phyloP scores from a whole-genome alignment of 2,888 invertebrate species.

The Poecilobothrus nobilitatus region DNA sequence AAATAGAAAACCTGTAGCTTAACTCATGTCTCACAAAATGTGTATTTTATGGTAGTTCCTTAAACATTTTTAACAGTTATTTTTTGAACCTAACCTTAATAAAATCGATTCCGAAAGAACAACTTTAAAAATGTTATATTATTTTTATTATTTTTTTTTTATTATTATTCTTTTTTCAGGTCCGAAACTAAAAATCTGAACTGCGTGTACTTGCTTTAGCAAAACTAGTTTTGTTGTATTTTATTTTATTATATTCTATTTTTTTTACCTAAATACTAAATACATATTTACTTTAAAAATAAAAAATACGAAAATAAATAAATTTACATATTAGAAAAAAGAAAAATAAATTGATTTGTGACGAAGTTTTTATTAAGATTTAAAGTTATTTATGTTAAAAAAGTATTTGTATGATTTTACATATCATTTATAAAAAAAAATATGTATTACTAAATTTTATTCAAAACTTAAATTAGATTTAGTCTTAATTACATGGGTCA shows the following conservation, averaged over 20 bases:
- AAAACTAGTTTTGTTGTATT: not conserved
- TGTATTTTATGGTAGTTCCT: too few species aligned
- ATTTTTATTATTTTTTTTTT: not conserved
- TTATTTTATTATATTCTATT: constrained; percentile 1
- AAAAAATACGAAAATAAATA: not conserved
- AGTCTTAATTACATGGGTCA: too few species aligned
- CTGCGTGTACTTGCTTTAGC: constrained; percentile 3
- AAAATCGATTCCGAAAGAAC: not conserved
- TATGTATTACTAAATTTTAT: too few species aligned
- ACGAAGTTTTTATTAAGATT: not conserved
- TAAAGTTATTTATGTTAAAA: too few species aligned
- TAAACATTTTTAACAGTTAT: too few species aligned
- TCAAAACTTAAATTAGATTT: too few species aligned
- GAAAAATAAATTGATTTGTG: constrained; percentile 8
- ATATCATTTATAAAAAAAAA: too few species aligned
- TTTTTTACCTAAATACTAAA: constrained; percentile 8
- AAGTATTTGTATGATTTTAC: not conserved
- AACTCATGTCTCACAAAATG: too few species aligned
- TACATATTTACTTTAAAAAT: not conserved
- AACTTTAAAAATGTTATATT: not conserved
- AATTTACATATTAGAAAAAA: not conserved
- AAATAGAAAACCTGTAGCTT: too few species aligned
- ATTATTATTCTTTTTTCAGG: not conserved
- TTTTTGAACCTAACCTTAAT: too few species aligned
- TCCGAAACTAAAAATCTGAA: constrained; percentile 4